Conservation (phyloP, 2,797 vertebrate genomes). For the Myiotriccus ornatus region DNA sequence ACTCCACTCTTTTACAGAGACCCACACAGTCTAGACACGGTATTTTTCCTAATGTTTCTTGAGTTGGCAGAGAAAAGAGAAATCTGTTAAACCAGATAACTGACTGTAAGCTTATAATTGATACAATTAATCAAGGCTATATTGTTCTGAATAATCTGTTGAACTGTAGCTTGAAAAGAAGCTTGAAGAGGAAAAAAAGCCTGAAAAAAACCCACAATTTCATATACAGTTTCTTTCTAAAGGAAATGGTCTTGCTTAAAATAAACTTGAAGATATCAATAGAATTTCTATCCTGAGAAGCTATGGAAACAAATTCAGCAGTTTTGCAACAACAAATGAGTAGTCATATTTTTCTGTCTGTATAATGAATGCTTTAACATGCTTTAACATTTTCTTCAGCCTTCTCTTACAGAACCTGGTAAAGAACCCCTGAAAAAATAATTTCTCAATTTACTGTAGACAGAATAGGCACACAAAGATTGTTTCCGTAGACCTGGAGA, state of each 20-base stretch:
- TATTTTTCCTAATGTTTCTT: background rate
- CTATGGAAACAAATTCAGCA: background rate
- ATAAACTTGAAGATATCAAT: background rate
- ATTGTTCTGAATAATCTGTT: background rate
- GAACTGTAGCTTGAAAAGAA: background rate
- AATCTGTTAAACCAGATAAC: background rate
- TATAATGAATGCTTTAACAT: background rate
- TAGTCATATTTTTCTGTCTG: background rate
- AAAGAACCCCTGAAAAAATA: background rate
- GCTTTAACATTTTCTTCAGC: background rate
- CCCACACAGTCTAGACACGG: background rate
- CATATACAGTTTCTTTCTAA: background rate
- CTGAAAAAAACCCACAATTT: background rate
- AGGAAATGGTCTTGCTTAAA: background rate
- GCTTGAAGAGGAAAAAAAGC: rapidly evolving
- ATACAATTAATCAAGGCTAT: background rate
- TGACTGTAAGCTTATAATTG: background rate
- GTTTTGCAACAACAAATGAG: background rate
- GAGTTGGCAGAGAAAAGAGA: background rate
- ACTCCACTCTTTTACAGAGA: background rate
- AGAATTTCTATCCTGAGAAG: background rate
- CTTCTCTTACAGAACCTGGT: background rate
- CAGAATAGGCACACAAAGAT: background rate
- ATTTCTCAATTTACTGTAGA: background rate
- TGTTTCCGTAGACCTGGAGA: background rate